Percentiles rank a stretch among this genome's conserved stretches.
These are phyloP conservation scores for Microtus oregoni DNA, from an alignment of 2,113 vertebrate genomes.

Conservation along the genomic window DNA sequence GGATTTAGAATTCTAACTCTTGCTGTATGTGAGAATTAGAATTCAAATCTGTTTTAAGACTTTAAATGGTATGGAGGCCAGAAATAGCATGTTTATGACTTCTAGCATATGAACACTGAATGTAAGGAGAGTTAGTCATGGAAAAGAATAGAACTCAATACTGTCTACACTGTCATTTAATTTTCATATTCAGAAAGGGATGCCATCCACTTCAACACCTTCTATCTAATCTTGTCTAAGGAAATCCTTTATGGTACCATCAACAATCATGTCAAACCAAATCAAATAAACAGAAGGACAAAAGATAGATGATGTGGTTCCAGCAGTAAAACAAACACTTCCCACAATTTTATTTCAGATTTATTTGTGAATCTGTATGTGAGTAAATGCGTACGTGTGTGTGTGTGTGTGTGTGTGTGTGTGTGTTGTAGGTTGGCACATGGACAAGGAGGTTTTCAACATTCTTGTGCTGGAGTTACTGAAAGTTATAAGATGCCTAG, in stretches of 20 bases:
- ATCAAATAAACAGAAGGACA: background rate
- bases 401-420: no score
- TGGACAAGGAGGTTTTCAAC: background rate
- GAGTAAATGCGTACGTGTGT: no score
- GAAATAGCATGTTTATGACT: background rate
- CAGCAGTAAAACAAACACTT: background rate
- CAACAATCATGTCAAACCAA: slow-evolving; percentile 19
- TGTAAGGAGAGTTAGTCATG: background rate
- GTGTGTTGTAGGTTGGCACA: background rate
- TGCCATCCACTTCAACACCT: background rate
- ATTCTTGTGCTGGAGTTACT: background rate
- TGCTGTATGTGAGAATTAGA: background rate
- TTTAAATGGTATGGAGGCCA: background rate
- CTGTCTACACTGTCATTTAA: background rate
- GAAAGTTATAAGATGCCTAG: background rate
- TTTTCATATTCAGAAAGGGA: background rate
- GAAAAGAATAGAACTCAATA: background rate
- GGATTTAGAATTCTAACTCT: slow-evolving; percentile 7
- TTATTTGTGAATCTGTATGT: background rate
- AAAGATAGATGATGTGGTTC: background rate
- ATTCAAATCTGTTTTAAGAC: background rate
- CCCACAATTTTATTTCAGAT: background rate
- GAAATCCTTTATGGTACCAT: background rate
- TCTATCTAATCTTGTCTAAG: background rate
- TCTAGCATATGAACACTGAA: background rate